phyloP scores from a whole-genome alignment of 1,140 invertebrate genomes.

The Leptonema lineaticorne region DNA sequence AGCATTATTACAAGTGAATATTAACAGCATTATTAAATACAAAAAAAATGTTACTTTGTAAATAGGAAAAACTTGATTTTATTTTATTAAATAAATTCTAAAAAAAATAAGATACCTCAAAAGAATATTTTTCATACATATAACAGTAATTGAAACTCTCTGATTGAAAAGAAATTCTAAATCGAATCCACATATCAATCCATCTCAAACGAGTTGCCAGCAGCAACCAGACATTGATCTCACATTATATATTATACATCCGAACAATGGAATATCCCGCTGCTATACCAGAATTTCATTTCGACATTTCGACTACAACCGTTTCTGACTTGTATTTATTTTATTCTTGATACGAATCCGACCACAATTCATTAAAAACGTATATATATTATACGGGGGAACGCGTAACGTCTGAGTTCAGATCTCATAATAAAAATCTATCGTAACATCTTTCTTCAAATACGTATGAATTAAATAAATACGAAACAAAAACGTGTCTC shows the following conservation, averaged over 20 bases:
- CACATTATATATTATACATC: slow-evolving; percentile 22
- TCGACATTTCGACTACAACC: slow-evolving; percentile 11
- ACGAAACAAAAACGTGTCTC: neutral
- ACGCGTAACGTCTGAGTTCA: no score
- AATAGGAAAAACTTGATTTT: no score
- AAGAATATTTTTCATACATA: no score
- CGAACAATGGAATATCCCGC: slow-evolving; percentile 28
- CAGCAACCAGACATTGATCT: slow-evolving; percentile 28
- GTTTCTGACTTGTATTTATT: neutral
- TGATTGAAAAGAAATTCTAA: neutral
- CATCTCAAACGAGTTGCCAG: slow-evolving; percentile 20
- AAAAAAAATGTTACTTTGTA: no score
- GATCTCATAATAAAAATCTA: neutral
- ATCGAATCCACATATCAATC: slow-evolving; percentile 14
- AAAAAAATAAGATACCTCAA: no score
- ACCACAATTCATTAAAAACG: slow-evolving; percentile 8
- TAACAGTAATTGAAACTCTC: neutral
- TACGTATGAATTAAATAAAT: no score
- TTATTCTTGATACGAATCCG: neutral
- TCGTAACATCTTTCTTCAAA: neutral
- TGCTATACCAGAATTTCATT: slow-evolving; percentile 21
- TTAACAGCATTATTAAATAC: no score
- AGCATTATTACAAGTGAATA: no score
- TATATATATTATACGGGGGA: no score
- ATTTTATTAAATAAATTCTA: no score